Evolutionary conservation across 2,113 vertebrate species (phyloP).

Genomic region (Myodes glareolus): DNA sequence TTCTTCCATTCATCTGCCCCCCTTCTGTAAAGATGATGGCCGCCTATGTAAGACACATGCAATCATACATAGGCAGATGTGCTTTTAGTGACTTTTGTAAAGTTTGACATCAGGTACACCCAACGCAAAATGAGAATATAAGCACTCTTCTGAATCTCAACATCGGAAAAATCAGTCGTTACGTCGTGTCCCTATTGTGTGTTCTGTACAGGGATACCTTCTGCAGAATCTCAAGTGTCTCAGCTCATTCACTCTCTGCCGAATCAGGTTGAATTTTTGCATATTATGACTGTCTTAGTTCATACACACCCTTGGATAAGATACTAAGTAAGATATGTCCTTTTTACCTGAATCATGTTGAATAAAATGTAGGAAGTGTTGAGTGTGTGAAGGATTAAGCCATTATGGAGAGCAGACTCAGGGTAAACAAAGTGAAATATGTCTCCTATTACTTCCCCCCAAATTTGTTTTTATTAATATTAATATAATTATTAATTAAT

Average conservation of each 20-base stretch:
- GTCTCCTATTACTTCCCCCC: not conserved
- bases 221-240: not conserved
- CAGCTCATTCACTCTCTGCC: not conserved
- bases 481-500: no score
- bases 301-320: not conserved
- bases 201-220: not conserved
- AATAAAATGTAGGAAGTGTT: not conserved
- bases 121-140: not conserved
- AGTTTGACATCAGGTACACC: not conserved
- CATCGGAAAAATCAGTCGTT: not conserved
- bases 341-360: not conserved
- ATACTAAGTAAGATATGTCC: not conserved
- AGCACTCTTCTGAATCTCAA: no score
- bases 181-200: not conserved
- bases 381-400: not conserved
- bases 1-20: not conserved
- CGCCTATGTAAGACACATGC: no score
- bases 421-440: not conserved
- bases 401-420: not conserved
- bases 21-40: not conserved
- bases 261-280: not conserved
- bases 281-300: not conserved
- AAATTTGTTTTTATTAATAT: not conserved
- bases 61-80: not conserved
- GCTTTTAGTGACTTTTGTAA: not conserved